Evolutionary conservation across 2,113 vertebrate species (phyloP), one percentile per base, ranked within the genome.

Genomic region (Eretmochelys imbricata): DNA sequence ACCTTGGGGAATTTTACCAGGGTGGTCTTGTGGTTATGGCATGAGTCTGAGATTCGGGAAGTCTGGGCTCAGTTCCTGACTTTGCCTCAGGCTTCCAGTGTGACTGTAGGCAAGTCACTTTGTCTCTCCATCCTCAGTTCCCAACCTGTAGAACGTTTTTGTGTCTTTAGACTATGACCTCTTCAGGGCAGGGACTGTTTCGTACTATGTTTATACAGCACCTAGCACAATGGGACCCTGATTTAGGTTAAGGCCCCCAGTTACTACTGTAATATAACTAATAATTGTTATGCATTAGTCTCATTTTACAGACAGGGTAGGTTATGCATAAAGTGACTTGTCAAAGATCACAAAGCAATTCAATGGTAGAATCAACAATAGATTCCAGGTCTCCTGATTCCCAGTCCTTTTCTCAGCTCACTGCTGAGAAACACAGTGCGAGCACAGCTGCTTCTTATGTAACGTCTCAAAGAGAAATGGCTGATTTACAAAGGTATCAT

Each of bases 351-450:
- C 59, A 51, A 55, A 51, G 84, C 81, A 90, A 86, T 20, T 65
- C 80, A 95, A 65, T 49, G 79, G 17, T 31, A 78, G 87, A 82
- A 80, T 79, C 54, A 85, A 57, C 53, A 92, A 72, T 17, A 92
- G 14, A 35, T 80, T 86, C 95, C 57, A 38, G 24, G 62, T 87
- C 91, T 95, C 48, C 53, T 95, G 72, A 69, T 89, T 95, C 90
- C 72, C 87, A 96, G 83, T 35, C 82, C 75, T 38, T 38, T 35
- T 38, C 51, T 83, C 84, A 46, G 8, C 38, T 87, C 38, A 27
- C 38, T 42, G 38, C 38, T 42, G 38, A 42, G 38, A 42, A 42
- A 42, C 38, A 42, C 38, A 42, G 38, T 42, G 38, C 38, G 80
- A 87, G 42, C 69, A 53, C 50, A 53, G 6, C 76, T 96, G 84